phyloP scores from a whole-genome alignment of 2,113 vertebrate genomes.

The Indicator maculatus region DNA sequence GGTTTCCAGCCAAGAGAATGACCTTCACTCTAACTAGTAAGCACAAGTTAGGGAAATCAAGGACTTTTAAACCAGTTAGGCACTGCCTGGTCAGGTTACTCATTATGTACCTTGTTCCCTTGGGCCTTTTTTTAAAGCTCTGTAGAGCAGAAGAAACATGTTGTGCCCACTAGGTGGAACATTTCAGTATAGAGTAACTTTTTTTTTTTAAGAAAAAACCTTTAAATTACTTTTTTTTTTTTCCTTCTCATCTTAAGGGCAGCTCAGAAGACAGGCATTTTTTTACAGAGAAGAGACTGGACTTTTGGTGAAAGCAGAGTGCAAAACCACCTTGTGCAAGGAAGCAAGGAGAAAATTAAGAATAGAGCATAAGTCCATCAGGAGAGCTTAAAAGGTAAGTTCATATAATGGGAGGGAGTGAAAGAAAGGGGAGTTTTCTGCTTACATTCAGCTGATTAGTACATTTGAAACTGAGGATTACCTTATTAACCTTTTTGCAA shows the following conservation, averaged over 20 bases:
- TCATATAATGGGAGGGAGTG: not conserved
- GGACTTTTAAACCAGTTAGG: not conserved
- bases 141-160: not conserved
- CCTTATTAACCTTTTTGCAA: not conserved
- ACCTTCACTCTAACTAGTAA: constrained; percentile 52
- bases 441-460: not conserved
- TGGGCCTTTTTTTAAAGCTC: constrained; percentile 39
- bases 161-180: not conserved
- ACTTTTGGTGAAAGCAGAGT: not conserved
- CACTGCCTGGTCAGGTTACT: constrained; percentile 40
- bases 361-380: not conserved
- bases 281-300: not conserved
- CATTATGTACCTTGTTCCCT: constrained; percentile 51
- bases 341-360: not conserved
- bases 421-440: not conserved
- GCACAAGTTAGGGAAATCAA: constrained; percentile 16
- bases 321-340: not conserved
- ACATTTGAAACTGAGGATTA: not conserved
- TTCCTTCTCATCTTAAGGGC: not conserved
- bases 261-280: not conserved
- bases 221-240: not conserved
- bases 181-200: not conserved
- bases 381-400: constrained; percentile 17
- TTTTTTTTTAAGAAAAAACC: not conserved
- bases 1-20: not conserved